These are phyloP conservation scores for Drosophila kuntzei DNA, from an alignment of 2,888 invertebrate genomes.

Conservation along the genomic window DNA sequence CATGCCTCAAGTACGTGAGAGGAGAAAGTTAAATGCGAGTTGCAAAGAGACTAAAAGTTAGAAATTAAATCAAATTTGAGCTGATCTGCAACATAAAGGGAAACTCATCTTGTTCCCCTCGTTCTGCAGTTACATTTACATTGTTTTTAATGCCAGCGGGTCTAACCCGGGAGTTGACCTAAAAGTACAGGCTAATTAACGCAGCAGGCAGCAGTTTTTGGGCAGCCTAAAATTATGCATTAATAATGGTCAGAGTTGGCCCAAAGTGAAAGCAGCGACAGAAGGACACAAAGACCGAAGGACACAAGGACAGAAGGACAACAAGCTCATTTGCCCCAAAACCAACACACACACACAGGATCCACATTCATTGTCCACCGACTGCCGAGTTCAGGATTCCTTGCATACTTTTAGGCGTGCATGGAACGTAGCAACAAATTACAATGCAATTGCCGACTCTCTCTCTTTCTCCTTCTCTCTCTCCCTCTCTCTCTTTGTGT, in stretches of 20 bases:
- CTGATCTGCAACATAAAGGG: neutral
- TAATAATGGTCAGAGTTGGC: conserved; percentile 53
- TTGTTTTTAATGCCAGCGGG: conserved; percentile 7
- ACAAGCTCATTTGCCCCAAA: conserved; percentile 53
- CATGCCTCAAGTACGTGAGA: conserved; percentile 30
- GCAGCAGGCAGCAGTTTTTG: conserved; percentile 33
- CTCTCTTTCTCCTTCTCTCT: too few relatives aligned
- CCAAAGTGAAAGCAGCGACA: conserved; percentile 19
- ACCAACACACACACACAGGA: conserved; percentile 13
- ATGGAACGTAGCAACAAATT: conserved; percentile 60
- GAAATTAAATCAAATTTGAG: conserved; percentile 8
- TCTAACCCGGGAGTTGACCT: conserved; percentile 19
- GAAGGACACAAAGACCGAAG: too few relatives aligned
- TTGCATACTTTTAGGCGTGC: conserved; percentile 53
- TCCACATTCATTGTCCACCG: conserved; percentile 25
- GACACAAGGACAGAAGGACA: neutral
- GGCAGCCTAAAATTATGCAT: conserved; percentile 65
- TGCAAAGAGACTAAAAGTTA: neutral
- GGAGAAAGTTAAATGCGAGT: conserved; percentile 5
- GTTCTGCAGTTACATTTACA: conserved; percentile 4
- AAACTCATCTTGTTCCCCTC: neutral
- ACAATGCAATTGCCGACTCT: conserved; percentile 67
- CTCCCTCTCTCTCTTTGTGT: conserved; percentile 7
- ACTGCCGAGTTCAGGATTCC: conserved; percentile 26
- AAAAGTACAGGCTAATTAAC: conserved; percentile 64